These are phyloP conservation scores for Streptopelia turtur DNA, from an alignment of 2,797 vertebrate species.

Conservation along the genomic window DNA sequence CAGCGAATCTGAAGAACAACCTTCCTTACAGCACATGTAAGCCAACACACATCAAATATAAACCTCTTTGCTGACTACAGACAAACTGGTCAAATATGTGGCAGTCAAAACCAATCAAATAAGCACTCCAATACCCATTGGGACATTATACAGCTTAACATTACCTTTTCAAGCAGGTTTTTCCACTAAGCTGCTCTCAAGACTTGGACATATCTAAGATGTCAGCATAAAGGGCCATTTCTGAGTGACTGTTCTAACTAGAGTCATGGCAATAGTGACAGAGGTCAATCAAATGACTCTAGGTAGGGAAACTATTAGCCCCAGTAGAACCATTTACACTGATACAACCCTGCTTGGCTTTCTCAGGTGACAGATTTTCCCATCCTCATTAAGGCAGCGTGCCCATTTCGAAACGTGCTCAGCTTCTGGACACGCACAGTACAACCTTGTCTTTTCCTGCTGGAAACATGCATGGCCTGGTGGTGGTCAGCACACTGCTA, in stretches of 20 bases:
- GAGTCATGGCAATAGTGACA: not conserved
- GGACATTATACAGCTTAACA: not conserved
- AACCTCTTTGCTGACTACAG: not conserved
- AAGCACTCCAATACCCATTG: not conserved
- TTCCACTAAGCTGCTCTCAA: not conserved
- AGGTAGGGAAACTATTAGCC: not conserved
- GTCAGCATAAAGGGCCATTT: not conserved
- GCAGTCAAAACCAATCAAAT: not conserved
- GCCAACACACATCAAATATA: accelerated
- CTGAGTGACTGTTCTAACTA: not conserved
- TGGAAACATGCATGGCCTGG: not conserved
- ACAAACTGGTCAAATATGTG: not conserved
- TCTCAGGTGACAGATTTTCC: not conserved
- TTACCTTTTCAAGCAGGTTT: not conserved
- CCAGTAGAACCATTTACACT: not conserved
- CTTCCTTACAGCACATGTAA: not conserved
- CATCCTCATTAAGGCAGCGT: not conserved
- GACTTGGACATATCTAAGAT: not conserved
- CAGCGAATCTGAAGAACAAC: not conserved
- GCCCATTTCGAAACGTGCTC: not conserved
- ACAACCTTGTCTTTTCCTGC: not conserved
- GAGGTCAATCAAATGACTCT: not conserved
- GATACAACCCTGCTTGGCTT: not conserved
- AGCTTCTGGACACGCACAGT: not conserved
- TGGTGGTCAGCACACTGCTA: not conserved